Evolutionary conservation across 1,140 invertebrate genomes (phyloP).

Genomic region (Eupeodes corollae): DNA sequence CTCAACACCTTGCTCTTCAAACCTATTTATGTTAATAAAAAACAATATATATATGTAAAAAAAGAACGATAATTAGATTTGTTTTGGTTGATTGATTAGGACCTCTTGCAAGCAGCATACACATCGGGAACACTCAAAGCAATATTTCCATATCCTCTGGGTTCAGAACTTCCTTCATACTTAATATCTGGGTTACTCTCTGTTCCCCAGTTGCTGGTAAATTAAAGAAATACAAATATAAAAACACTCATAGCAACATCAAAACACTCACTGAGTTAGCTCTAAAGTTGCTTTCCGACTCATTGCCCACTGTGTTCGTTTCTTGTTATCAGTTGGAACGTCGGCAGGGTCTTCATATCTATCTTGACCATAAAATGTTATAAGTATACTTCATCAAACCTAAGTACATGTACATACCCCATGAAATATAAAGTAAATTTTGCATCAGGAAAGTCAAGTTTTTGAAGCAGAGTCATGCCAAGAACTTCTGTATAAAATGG

Average conservation of each 20-base stretch:
- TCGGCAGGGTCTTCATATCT: conserved; percentile 64
- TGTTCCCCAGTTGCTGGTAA: conserved; percentile 82
- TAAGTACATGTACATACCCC: conserved; percentile 41
- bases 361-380: too few relatives aligned
- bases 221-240: too few relatives aligned
- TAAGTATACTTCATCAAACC: too few relatives aligned
- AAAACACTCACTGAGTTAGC: conserved; percentile 72
- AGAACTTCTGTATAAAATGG: conserved; percentile 85
- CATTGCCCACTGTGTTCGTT: conserved; percentile 66
- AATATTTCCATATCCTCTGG: conserved; percentile 84
- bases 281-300: conserved; percentile 79
- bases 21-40: conserved; percentile 38
- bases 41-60: too few relatives aligned
- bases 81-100: conserved; percentile 7
- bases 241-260: too few relatives aligned
- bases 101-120: conserved; percentile 63
- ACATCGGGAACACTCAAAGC: conserved; percentile 83
- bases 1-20: conserved; percentile 74
- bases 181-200: conserved; percentile 65
- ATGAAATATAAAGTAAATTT: conserved; percentile 90
- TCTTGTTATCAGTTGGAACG: conserved; percentile 54
- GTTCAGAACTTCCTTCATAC: conserved; percentile 88
- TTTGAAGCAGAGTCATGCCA: conserved; percentile 81
- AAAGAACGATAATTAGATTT: too few relatives aligned
- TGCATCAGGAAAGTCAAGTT: conserved; percentile 78